These are phyloP conservation scores for Brassicogethes aeneus DNA, from an alignment of 2,888 invertebrate genomes.

Conservation along the genomic window DNA sequence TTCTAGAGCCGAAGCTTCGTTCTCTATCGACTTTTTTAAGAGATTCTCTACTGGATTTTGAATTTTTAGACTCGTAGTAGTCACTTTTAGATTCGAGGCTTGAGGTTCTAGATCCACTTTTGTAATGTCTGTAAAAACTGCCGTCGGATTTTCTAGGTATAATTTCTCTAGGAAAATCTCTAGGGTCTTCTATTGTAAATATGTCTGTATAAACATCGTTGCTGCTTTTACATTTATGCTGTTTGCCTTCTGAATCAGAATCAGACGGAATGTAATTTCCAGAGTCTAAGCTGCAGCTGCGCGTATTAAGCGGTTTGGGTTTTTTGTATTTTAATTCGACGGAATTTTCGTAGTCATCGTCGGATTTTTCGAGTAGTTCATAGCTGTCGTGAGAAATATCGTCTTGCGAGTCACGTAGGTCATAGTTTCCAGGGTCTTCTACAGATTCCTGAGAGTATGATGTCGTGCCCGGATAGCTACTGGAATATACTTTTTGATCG, in stretches of 20 bases:
- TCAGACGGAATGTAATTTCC: slow-evolving; percentile 70
- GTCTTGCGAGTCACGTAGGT: slow-evolving; percentile 66
- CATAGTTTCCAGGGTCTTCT: slow-evolving; percentile 55
- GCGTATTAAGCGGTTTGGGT: slow-evolving; percentile 34
- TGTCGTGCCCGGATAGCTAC: slow-evolving; percentile 76
- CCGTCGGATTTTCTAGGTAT: slow-evolving; percentile 65
- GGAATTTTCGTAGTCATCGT: slow-evolving; percentile 48
- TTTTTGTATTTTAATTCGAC: slow-evolving; percentile 33
- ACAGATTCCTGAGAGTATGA: slow-evolving; percentile 55
- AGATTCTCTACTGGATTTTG: slow-evolving; percentile 52
- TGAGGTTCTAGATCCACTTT: slow-evolving; percentile 56
- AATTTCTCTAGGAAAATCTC: slow-evolving; percentile 62
- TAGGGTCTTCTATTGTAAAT: slow-evolving; percentile 69
- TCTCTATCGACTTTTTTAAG: slow-evolving; percentile 40
- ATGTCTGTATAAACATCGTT: slow-evolving; percentile 65
- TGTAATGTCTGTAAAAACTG: slow-evolving; percentile 61
- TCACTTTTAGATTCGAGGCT: slow-evolving; percentile 56
- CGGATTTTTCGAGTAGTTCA: slow-evolving; percentile 71
- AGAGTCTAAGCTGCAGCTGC: slow-evolving; percentile 68
- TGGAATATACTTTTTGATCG: slow-evolving; percentile 70
- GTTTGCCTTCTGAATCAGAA: slow-evolving; percentile 48
- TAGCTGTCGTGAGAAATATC: slow-evolving; percentile 85
- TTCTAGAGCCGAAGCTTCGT: slow-evolving; percentile 44
- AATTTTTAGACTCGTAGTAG: slow-evolving; percentile 56
- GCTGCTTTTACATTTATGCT: slow-evolving; percentile 56